A percentile compares a stretch with the other conserved stretches of the same genome.
Evolutionary conservation across 37 sponge, comb jelly and placozoan genomes (phyloP).

Genomic region (Crambe crambe): DNA sequence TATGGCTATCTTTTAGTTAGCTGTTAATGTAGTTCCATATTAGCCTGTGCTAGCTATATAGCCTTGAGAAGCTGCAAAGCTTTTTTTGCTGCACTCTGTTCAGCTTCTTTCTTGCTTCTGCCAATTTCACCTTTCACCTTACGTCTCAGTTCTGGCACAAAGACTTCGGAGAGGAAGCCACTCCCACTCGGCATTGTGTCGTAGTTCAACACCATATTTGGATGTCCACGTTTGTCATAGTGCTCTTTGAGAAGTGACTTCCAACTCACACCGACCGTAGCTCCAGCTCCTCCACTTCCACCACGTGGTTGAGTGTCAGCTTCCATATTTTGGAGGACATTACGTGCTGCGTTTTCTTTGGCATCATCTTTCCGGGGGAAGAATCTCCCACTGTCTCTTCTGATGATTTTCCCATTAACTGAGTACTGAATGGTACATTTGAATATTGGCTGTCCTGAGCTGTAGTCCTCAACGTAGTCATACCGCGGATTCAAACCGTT

Average conservation of each 20-base stretch:
- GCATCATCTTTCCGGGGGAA: conserved; percentile 2
- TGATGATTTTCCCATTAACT: background rate
- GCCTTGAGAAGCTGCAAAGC: background rate
- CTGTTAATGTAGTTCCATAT: too few species aligned
- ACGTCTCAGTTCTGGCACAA: background rate
- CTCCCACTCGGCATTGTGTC: background rate
- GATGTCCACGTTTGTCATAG: conserved; percentile 3
- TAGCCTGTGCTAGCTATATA: too few species aligned
- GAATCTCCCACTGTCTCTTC: conserved; percentile 7
- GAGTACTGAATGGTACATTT: conserved; percentile 13
- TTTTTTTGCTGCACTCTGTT: conserved; percentile 23
- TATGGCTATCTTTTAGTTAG: too few species aligned
- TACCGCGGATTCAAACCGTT: background rate
- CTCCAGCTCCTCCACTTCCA: too few species aligned
- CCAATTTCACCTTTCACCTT: background rate
- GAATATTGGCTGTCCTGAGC: background rate
- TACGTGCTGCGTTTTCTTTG: background rate
- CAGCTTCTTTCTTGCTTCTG: background rate
- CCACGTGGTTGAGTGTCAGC: too few species aligned
- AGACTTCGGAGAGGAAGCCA: background rate
- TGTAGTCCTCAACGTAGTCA: conserved; percentile 6
- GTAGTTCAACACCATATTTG: background rate
- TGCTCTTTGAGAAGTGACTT: conserved; percentile 4
- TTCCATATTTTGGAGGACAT: background rate
- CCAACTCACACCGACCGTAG: too few species aligned